Conservation (phyloP, 2,113 vertebrate species). For the Melanotaenia duboulayi region DNA sequence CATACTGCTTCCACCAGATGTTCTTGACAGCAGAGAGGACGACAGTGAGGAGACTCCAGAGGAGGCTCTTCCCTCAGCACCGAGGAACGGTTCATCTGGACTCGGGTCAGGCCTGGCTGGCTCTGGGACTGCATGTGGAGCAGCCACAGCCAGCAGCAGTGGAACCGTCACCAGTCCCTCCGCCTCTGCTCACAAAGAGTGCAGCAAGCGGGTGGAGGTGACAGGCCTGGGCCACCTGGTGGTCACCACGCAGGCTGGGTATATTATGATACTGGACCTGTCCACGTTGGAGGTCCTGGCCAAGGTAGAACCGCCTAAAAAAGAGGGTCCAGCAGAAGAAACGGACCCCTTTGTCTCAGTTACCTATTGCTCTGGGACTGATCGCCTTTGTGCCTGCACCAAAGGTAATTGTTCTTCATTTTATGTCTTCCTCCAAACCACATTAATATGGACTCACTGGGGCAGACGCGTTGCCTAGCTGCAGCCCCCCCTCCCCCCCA, state of each 20-base stretch:
- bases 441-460: neutral
- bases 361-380: conserved; percentile 98
- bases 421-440: neutral
- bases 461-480: neutral
- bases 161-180: conserved; percentile 25
- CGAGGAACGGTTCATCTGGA: conserved; percentile 82
- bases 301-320: conserved; percentile 96
- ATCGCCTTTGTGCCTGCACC: conserved; percentile 98
- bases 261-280: conserved; percentile 97
- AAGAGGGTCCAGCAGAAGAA: conserved; percentile 91
- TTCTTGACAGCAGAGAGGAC: conserved; percentile 94
- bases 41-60: conserved; percentile 93
- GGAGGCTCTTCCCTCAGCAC: conserved; percentile 84
- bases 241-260: conserved; percentile 96
- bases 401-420: conserved; percentile 86
- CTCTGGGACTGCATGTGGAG: conserved; percentile 57
- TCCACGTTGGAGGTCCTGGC: conserved; percentile 96
- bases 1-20: conserved; percentile 95
- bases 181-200: conserved; percentile 84
- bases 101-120: conserved; percentile 33
- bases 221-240: conserved; percentile 94
- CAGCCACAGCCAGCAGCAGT: conserved; percentile 47
- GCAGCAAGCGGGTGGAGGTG: conserved; percentile 85
- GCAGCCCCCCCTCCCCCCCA: too few relatives aligned
- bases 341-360: conserved; percentile 96